Percentiles rank a stretch among this genome's conserved stretches.
Evolutionary conservation across 2,797 vertebrate species (phyloP).

Genomic region (Anolis apletophallus): DNA sequence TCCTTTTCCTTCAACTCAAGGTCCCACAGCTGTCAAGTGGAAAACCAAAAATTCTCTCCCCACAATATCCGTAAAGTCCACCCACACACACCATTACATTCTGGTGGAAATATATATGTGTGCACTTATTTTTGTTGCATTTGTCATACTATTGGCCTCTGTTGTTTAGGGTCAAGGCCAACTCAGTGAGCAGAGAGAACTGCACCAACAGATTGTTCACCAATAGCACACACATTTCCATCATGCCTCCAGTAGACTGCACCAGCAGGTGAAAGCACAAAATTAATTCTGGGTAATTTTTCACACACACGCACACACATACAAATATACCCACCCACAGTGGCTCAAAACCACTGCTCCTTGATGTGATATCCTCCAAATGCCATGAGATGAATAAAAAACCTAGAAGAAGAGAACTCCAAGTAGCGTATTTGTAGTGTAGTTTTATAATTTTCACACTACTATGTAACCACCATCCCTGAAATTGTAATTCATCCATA

Average conservation of each 20-base stretch:
- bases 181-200: background rate
- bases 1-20: conserved; percentile 15
- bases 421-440: background rate
- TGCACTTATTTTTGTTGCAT: background rate
- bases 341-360: too few species aligned
- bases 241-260: too few species aligned
- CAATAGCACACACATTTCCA: background rate
- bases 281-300: too few species aligned
- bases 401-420: background rate
- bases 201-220: background rate
- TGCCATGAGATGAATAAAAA: background rate
- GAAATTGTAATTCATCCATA: background rate
- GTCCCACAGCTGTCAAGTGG: background rate
- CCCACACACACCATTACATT: background rate
- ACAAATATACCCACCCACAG: too few species aligned
- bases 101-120: conserved; percentile 6
- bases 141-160: background rate
- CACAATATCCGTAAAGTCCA: conserved; percentile 10
- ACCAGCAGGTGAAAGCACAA: too few species aligned
- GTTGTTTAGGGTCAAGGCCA: background rate
- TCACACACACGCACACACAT: too few species aligned
- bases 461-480: background rate
- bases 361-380: background rate
- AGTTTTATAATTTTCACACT: background rate
- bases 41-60: background rate